These are phyloP conservation scores for Tetramorium parvispinum DNA, from an alignment of 1,140 invertebrate genomes.

Conservation along the genomic window DNA sequence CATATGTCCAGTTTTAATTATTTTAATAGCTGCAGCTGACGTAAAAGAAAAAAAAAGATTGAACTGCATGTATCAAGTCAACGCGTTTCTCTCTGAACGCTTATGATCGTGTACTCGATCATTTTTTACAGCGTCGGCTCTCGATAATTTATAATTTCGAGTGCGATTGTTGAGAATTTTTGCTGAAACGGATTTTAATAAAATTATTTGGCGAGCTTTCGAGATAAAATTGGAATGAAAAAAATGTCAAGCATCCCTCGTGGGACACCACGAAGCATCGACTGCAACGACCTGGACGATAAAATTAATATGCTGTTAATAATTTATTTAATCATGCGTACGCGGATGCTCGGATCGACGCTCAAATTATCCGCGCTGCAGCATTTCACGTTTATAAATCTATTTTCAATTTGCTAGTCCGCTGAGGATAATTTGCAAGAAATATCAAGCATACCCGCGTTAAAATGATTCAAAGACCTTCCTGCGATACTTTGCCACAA, in stretches of 20 bases:
- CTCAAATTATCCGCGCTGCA: constrained; percentile 18
- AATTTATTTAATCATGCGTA: constrained; percentile 48
- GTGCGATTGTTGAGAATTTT: constrained; percentile 9
- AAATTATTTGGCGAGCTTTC: constrained; percentile 59
- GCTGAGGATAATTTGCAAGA: not conserved
- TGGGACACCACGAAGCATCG: not conserved
- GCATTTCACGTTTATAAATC: constrained; percentile 18
- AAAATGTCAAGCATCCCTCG: not conserved
- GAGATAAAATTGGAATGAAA: constrained; percentile 17
- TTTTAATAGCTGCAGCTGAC: constrained; percentile 9
- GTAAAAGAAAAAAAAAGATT: constrained; percentile 2
- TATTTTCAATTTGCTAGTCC: constrained; percentile 2
- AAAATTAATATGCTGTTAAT: constrained; percentile 54
- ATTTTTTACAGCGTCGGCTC: not conserved
- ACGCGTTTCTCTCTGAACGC: not conserved
- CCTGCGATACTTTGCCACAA: not conserved
- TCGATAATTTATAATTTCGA: constrained; percentile 23
- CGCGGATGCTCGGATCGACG: constrained; percentile 18
- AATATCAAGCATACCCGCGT: not conserved
- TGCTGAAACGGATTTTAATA: constrained; percentile 62
- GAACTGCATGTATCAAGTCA: not conserved
- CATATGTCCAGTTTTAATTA: constrained; percentile 8
- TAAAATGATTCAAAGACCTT: not conserved
- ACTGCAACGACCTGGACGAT: not conserved
- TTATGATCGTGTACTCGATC: constrained; percentile 5